These are phyloP conservation scores for Festucalex cinctus DNA, from an alignment of 2,113 vertebrate genomes.

Conservation along the genomic window DNA sequence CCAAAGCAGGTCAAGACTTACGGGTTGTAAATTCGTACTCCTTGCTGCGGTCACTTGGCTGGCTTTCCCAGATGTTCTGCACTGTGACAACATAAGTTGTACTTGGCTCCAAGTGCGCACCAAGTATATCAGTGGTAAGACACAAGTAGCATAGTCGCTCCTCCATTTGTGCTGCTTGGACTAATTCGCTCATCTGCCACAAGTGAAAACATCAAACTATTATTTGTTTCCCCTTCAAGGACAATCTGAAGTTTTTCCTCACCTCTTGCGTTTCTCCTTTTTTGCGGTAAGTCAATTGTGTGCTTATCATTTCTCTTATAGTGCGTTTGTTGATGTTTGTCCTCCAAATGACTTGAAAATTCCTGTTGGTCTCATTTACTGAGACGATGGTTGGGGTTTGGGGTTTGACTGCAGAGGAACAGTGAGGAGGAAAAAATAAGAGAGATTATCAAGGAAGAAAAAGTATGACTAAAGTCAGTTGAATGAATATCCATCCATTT, in stretches of 20 bases:
- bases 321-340: accelerated
- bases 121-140: slow-evolving; percentile 29
- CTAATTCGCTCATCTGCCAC: accelerated
- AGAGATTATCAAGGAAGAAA: background rate
- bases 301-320: accelerated
- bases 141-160: background rate
- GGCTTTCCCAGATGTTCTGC: background rate
- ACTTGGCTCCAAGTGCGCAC: slow-evolving; percentile 23
- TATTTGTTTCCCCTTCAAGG: too few relatives aligned
- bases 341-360: slow-evolving; percentile 43
- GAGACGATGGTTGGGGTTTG: slow-evolving; percentile 38
- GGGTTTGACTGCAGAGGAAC: slow-evolving; percentile 56
- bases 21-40: slow-evolving; percentile 50
- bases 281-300: slow-evolving; percentile 43
- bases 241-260: background rate
- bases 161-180: accelerated
- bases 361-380: slow-evolving; percentile 29
- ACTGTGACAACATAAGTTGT: slow-evolving; percentile 53
- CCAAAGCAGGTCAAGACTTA: slow-evolving; percentile 37
- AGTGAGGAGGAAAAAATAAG: background rate
- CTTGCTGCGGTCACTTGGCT: slow-evolving; percentile 56
- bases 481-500: too few relatives aligned
- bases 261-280: slow-evolving; percentile 41
- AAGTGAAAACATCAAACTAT: background rate
- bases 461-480: too few relatives aligned